Conservation (phyloP, 2,113 vertebrate species). For the Pseudonaja textilis region DNA sequence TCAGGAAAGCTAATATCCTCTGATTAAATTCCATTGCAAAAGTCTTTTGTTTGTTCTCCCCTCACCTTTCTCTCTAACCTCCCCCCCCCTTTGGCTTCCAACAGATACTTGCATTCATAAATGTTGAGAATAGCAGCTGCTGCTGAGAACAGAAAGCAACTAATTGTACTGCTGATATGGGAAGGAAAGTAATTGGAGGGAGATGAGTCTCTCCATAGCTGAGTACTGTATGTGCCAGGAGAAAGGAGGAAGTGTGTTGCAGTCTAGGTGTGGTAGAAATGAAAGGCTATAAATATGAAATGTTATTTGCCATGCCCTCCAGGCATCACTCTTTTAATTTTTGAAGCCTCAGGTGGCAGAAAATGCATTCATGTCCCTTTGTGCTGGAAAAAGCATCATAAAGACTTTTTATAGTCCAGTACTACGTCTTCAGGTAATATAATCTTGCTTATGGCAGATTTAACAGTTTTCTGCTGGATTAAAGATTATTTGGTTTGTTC, state of each 20-base stretch:
- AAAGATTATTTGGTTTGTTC: background rate
- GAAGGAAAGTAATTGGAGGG: background rate
- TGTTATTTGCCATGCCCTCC: background rate
- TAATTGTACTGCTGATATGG: slow-evolving; percentile 5
- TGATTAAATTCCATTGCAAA: background rate
- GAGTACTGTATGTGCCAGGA: background rate
- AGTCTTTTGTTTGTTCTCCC: background rate
- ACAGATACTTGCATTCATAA: slow-evolving; percentile 1
- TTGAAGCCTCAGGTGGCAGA: background rate
- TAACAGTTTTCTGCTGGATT: background rate
- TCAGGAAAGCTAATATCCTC: slow-evolving; percentile 1
- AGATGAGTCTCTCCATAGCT: background rate
- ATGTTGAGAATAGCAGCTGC: background rate
- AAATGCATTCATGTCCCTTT: background rate
- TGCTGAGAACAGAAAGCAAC: background rate
- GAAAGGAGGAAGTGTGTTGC: background rate
- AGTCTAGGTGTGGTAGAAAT: background rate
- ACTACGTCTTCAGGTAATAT: background rate
- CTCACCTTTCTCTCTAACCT: background rate
- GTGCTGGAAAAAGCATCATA: background rate
- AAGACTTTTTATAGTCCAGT: background rate
- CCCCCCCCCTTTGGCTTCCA: background rate
- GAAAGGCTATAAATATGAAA: background rate
- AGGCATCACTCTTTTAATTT: background rate
- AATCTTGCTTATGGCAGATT: background rate